Evolutionary conservation across 2,888 invertebrate species (phyloP), one percentile per base, ranked within the genome.

Genomic region (Pristionchus mayeri): DNA sequence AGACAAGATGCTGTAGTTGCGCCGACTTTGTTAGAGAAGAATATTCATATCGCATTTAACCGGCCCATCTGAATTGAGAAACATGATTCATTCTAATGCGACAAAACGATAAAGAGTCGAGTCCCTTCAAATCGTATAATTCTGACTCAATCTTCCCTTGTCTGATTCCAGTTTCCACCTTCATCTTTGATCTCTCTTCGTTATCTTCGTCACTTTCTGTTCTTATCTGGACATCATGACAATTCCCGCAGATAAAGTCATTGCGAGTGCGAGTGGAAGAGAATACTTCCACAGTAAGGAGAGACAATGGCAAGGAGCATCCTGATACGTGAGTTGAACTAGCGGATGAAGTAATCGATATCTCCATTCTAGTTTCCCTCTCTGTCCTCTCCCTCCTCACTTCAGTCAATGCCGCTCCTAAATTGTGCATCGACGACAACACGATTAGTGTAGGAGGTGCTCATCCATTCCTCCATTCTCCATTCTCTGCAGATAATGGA

Each of bases 191-290:
- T 44, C 13, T 44, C 44, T 44, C 44, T 44, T 44, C 63, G 30
- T 57, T 13, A 27, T 63, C 30, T 34, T 34, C 63, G 63, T 63
- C 63, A 63, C 63, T 63, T 63, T 63, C 63, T 63, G 63, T 16
- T 63, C 63, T 63, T 63, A 63, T n/a, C 16, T 6, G 30, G 13
- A 9, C 16, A 30, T 27, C 7, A 63, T 63, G 63, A 63, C 63
- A 63, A 63, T 34, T 11, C 27, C 18, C 34, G 13, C 11, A 21
- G 21, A 63, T 63, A 63, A 63, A 63, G 34, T 30, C 11, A 63
- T 27, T 2, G 54, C 9, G 4, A 54, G 21, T 54, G 63, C 30
- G 34, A 34, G 24, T 11, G 24, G 30, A 63, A 63, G 63, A 16
- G 34, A 63, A 34, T 3, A 6, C 11, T n/a, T 24, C 27, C 1